Percentiles rank a stretch among this genome's conserved stretches.
Evolutionary conservation across 2,888 invertebrate genomes (phyloP).

Genomic region (Erebia epiphron): DNA sequence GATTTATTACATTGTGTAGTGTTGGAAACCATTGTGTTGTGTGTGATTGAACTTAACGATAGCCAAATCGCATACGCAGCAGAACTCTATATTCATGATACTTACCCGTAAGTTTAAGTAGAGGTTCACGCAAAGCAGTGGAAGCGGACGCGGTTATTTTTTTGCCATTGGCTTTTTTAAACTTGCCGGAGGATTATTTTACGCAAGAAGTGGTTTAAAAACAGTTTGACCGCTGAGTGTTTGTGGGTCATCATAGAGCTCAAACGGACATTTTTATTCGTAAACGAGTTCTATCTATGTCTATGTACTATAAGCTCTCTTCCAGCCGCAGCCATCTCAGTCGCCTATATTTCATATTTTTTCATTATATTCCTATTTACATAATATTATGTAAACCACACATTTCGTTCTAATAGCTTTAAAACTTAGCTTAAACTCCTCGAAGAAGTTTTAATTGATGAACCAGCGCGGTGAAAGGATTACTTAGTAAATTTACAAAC

Average conservation of each 20-base stretch:
- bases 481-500: background rate
- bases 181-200: no score
- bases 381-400: background rate
- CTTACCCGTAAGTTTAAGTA: no score
- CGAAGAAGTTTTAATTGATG: conserved; percentile 13
- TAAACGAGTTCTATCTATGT: no score
- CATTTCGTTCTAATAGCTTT: background rate
- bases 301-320: no score
- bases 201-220: no score
- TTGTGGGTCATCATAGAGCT: no score
- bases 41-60: background rate
- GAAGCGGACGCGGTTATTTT: no score
- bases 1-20: background rate
- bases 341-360: background rate
- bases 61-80: background rate
- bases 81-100: background rate
- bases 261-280: no score
- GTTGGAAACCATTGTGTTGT: background rate
- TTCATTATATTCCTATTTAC: background rate
- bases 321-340: no score
- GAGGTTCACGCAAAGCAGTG: no score
- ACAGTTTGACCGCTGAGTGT: no score
- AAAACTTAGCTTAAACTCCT: conserved; percentile 4
- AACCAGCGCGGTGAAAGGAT: background rate
- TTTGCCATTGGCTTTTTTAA: no score